A percentile compares a stretch with the other conserved stretches of the same genome.
These are phyloP conservation scores for Oscarella lobularis DNA, from an alignment of 37 sponge, comb jelly and placozoan species.

Conservation along the genomic window DNA sequence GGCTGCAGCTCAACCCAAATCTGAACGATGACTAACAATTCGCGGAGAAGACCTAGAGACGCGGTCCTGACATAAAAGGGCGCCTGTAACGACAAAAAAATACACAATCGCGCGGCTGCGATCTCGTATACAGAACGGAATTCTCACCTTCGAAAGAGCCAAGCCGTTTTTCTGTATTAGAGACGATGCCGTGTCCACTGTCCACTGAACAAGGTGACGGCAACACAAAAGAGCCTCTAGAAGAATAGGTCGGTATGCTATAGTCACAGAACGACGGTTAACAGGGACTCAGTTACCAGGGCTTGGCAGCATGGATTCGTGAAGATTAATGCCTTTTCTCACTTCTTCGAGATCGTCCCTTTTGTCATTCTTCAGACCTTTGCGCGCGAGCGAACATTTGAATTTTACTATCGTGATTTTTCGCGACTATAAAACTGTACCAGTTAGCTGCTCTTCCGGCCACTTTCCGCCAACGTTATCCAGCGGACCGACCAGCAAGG, in stretches of 20 bases:
- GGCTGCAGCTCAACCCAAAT: not conserved
- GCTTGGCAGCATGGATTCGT: no score
- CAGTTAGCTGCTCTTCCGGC: not conserved
- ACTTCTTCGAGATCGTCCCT: no score
- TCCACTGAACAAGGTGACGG: not conserved
- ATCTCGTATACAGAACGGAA: no score
- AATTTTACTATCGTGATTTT: no score
- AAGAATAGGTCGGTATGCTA: no score
- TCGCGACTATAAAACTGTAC: no score
- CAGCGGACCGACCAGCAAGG: not conserved
- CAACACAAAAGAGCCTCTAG: not conserved
- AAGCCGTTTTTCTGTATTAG: not conserved
- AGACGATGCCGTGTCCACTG: not conserved
- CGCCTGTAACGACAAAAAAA: no score
- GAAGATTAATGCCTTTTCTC: no score
- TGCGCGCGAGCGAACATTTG: no score
- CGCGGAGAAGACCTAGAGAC: not conserved
- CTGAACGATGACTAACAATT: not conserved
- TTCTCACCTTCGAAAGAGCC: not conserved
- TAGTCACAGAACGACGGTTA: no score
- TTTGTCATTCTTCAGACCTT: no score
- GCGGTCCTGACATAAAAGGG: not conserved
- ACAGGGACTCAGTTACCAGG: no score
- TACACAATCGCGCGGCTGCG: not conserved
- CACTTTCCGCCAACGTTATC: not conserved